Conservation (phyloP, 2,113 vertebrate species). For the Pteruthius melanotis region DNA sequence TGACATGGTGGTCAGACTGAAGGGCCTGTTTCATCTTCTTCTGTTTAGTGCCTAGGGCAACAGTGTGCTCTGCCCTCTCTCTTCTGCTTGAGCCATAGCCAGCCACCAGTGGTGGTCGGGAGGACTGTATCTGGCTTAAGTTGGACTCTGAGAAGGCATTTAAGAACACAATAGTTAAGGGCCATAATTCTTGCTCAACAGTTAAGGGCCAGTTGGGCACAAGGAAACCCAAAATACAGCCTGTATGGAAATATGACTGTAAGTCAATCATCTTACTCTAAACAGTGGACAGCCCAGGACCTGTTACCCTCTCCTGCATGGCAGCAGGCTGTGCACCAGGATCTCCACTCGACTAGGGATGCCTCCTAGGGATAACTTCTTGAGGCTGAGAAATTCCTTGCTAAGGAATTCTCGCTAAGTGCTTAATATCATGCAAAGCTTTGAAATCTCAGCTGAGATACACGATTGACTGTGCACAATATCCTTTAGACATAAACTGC, state of each 20-base stretch:
- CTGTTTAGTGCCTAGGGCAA: background rate
- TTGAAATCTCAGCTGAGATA: background rate
- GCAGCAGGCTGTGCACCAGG: background rate
- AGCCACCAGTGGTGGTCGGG: background rate
- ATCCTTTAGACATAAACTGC: background rate
- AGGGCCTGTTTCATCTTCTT: background rate
- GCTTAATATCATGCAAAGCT: background rate
- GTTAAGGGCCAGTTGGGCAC: background rate
- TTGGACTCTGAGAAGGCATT: background rate
- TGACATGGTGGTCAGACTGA: background rate
- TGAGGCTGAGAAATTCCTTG: background rate
- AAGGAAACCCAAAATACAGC: background rate
- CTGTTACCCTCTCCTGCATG: background rate
- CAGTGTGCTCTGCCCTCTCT: background rate
- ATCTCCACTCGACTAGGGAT: background rate
- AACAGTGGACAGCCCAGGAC: background rate
- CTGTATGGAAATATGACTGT: background rate
- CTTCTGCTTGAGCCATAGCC: background rate
- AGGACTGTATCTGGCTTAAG: background rate
- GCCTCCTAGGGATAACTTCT: background rate
- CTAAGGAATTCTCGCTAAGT: background rate
- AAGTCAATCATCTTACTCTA: background rate
- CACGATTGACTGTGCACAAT: background rate
- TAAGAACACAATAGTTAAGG: background rate
- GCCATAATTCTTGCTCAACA: background rate